A percentile compares a stretch with the other conserved stretches of the same genome.
Evolutionary conservation across 2,797 vertebrate species (phyloP).

Genomic region (Periophthalmus magnuspinnatus): DNA sequence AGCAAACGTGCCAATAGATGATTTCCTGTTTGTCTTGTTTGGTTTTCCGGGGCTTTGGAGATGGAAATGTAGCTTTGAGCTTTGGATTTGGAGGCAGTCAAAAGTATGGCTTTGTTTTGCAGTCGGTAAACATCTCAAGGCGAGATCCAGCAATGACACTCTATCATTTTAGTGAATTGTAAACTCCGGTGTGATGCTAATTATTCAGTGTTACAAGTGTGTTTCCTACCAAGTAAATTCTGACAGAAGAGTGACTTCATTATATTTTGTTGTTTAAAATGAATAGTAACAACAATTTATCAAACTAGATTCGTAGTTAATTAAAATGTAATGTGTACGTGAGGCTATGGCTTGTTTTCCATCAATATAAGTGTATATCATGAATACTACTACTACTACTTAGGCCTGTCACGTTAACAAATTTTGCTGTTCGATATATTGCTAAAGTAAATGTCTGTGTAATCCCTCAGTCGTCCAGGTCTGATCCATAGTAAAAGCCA

Average conservation of each 20-base stretch:
- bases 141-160: neutral
- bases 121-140: neutral
- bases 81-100: slow-evolving; percentile 3
- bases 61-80: neutral
- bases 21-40: slow-evolving; percentile 29
- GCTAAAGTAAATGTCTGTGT: too few relatives aligned
- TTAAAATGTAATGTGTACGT: too few relatives aligned
- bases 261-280: neutral
- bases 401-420: too few relatives aligned
- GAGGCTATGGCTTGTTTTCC: neutral
- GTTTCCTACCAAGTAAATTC: neutral
- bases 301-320: neutral
- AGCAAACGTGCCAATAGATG: slow-evolving; percentile 20
- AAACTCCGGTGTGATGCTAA: neutral
- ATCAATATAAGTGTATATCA: neutral
- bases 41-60: slow-evolving; percentile 14
- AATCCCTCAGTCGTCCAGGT: too few relatives aligned
- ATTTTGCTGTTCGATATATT: too few relatives aligned
- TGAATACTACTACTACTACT: too few relatives aligned
- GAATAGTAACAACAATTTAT: neutral
- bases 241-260: neutral
- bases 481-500: too few relatives aligned
- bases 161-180: neutral
- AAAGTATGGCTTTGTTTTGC: slow-evolving; percentile 7
- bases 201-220: neutral